These are phyloP conservation scores for Cybosia mesomella DNA, from an alignment of 2,888 invertebrate species.

Conservation along the genomic window DNA sequence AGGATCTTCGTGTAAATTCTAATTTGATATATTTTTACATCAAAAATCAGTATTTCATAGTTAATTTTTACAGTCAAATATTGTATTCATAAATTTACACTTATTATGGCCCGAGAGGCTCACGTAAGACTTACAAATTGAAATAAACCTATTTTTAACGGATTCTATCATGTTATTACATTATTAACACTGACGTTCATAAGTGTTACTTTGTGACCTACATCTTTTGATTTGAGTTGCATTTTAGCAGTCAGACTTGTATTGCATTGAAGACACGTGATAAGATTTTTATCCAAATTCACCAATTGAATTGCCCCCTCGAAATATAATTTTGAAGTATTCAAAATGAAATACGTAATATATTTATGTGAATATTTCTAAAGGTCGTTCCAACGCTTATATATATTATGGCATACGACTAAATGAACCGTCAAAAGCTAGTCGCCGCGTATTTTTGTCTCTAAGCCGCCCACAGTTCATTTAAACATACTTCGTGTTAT, in stretches of 20 bases:
- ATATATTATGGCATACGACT: slow-evolving; percentile 41
- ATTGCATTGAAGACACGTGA: neutral
- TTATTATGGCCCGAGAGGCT: neutral
- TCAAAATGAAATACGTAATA: slow-evolving; percentile 19
- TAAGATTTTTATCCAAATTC: neutral
- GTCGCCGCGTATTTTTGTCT: slow-evolving; percentile 47
- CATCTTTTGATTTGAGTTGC: too few relatives aligned
- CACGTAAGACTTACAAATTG: too few relatives aligned
- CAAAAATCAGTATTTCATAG: neutral
- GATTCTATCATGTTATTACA: too few relatives aligned
- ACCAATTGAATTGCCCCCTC: neutral
- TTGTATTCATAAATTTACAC: too few relatives aligned
- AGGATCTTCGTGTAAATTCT: slow-evolving; percentile 9
- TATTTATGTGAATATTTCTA: slow-evolving; percentile 39
- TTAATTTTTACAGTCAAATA: too few relatives aligned
- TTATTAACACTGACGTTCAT: too few relatives aligned
- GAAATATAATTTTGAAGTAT: neutral
- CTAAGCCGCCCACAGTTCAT: slow-evolving; percentile 43
- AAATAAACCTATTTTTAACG: too few relatives aligned
- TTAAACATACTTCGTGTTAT: slow-evolving; percentile 47
- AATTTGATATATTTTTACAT: neutral
- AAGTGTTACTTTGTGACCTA: too few relatives aligned
- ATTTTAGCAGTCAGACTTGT: too few relatives aligned
- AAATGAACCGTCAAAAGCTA: slow-evolving; percentile 45
- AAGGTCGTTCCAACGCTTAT: slow-evolving; percentile 47